Conservation (phyloP, 2,888 invertebrate genomes). For the Limnephilus auricula region DNA sequence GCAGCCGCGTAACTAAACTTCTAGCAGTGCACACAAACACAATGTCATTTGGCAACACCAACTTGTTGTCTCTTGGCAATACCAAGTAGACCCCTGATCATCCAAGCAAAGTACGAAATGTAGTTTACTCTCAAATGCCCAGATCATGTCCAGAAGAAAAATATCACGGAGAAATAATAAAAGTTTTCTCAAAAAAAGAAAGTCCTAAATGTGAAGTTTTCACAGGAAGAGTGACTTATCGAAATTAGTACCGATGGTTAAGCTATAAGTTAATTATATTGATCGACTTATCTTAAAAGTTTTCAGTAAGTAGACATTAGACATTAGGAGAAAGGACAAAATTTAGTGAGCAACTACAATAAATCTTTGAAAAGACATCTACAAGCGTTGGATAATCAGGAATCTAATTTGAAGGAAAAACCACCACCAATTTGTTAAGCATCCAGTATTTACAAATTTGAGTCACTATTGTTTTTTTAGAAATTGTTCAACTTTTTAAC, state of each 20-base stretch:
- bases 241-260: not conserved
- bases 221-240: not conserved
- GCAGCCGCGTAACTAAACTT: slow-evolving; percentile 79
- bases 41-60: slow-evolving; percentile 31
- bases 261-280: not conserved
- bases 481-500: not conserved
- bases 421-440: slow-evolving; percentile 41
- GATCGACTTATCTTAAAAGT: not conserved
- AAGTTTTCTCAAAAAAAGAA: not conserved
- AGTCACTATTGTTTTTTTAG: not conserved
- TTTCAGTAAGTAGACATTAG: too few relatives aligned
- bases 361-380: not conserved
- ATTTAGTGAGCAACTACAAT: not conserved
- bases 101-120: not conserved
- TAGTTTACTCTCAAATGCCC: not conserved
- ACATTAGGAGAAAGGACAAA: not conserved
- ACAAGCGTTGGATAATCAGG: slow-evolving; percentile 17
- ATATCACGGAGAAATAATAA: not conserved
- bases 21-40: slow-evolving; percentile 69
- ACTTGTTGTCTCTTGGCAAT: not conserved
- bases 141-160: not conserved
- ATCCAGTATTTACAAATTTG: slow-evolving; percentile 12
- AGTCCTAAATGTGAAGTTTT: not conserved
- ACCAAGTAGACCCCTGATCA: slow-evolving; percentile 6
- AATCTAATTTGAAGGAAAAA: slow-evolving; percentile 15